phyloP scores from a whole-genome alignment of 1,140 invertebrate species.

The Melanaphis sacchari region DNA sequence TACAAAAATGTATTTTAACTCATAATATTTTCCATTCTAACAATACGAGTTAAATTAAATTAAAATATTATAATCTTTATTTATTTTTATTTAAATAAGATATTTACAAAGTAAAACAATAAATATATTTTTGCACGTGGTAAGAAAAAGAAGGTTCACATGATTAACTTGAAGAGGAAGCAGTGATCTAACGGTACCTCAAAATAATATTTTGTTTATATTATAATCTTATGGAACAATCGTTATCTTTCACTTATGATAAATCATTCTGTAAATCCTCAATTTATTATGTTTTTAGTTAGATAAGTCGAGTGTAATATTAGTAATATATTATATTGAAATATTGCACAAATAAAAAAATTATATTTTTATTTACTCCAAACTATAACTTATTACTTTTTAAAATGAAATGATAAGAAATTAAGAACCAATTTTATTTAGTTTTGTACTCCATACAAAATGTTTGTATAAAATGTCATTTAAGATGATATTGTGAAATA shows the following conservation, averaged over 20 bases:
- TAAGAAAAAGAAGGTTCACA: too few species aligned
- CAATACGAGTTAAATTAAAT: not conserved
- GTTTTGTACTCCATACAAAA: not conserved
- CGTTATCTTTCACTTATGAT: not conserved
- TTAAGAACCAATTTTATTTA: slow-evolving; percentile 4
- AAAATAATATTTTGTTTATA: too few species aligned
- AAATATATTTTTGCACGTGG: too few species aligned
- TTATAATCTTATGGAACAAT: not conserved
- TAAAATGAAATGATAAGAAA: not conserved
- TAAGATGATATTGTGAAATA: not conserved
- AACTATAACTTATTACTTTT: slow-evolving; percentile 1
- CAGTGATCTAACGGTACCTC: too few species aligned
- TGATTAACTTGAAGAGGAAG: too few species aligned
- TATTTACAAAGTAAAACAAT: too few species aligned
- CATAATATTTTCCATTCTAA: not conserved
- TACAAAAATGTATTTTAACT: not conserved
- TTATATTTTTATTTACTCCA: not conserved
- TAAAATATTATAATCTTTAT: not conserved
- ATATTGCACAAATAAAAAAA: not conserved
- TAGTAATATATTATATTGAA: not conserved
- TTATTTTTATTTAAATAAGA: too few species aligned
- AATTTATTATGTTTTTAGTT: not conserved
- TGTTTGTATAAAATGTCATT: not conserved
- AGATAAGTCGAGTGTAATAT: not conserved
- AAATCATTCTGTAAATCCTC: not conserved